Conservation (phyloP, 1,140 invertebrate genomes). For the Eriosoma lanigerum region DNA sequence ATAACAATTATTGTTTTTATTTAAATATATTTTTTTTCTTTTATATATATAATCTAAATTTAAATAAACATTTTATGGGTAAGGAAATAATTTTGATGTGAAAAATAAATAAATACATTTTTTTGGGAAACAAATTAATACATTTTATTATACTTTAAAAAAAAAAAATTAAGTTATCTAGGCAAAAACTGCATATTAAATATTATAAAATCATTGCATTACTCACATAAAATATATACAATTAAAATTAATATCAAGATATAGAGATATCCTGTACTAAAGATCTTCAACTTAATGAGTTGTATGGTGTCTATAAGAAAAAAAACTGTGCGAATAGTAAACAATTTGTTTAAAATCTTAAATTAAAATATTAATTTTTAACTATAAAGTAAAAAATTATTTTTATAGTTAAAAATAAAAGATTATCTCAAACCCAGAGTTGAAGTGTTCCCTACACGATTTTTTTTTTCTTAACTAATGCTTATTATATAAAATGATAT, state of each 20-base stretch:
- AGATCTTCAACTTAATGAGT: too few relatives aligned
- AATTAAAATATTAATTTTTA: too few relatives aligned
- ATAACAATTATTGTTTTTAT: too few relatives aligned
- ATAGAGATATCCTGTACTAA: too few relatives aligned
- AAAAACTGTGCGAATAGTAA: too few relatives aligned
- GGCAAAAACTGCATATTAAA: background rate
- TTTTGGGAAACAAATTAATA: background rate
- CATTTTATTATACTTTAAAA: constrained; percentile 1
- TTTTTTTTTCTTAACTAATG: background rate
- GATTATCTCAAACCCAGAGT: too few relatives aligned
- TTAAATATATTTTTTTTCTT: background rate
- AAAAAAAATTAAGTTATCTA: background rate
- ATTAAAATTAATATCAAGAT: background rate
- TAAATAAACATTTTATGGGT: background rate
- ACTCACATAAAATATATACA: background rate
- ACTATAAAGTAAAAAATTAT: too few relatives aligned
- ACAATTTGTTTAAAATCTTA: too few relatives aligned
- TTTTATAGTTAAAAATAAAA: too few relatives aligned
- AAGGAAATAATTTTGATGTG: background rate
- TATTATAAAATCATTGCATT: background rate
- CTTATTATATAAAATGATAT: background rate
- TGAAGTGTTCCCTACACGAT: too few relatives aligned
- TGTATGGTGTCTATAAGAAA: too few relatives aligned
- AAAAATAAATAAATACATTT: background rate
- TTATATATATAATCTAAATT: background rate